phyloP scores from a whole-genome alignment of 2,113 vertebrate species.

The Cichladusa arquata region DNA sequence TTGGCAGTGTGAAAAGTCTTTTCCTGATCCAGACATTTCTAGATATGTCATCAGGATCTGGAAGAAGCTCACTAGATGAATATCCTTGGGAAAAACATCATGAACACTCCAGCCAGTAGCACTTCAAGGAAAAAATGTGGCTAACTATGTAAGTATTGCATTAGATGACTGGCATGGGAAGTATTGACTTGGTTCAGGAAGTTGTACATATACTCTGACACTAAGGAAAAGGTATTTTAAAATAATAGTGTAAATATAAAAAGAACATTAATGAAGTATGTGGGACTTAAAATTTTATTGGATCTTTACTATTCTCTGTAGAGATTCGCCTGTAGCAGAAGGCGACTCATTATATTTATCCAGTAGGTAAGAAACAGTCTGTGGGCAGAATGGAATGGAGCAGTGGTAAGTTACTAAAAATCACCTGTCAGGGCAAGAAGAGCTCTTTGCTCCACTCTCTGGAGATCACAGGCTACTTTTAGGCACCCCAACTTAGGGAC shows the following conservation, averaged over 20 bases:
- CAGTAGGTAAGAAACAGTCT: neutral
- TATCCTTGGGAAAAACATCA: neutral
- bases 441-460: neutral
- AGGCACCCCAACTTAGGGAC: neutral
- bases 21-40: neutral
- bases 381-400: neutral
- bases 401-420: neutral
- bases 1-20: neutral
- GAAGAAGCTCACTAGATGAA: neutral
- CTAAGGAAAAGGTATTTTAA: neutral
- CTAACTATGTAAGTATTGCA: neutral
- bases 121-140: neutral
- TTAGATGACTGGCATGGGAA: neutral
- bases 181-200: neutral
- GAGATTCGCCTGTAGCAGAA: neutral
- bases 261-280: neutral
- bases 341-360: neutral
- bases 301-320: neutral
- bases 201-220: neutral
- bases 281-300: neutral
- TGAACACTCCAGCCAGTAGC: fast-evolving
- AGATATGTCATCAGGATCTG: neutral
- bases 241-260: neutral
- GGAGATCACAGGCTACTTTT: neutral
- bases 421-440: neutral